phyloP scores from a whole-genome alignment of 2,113 vertebrate genomes.

The Xenopus laevis region DNA sequence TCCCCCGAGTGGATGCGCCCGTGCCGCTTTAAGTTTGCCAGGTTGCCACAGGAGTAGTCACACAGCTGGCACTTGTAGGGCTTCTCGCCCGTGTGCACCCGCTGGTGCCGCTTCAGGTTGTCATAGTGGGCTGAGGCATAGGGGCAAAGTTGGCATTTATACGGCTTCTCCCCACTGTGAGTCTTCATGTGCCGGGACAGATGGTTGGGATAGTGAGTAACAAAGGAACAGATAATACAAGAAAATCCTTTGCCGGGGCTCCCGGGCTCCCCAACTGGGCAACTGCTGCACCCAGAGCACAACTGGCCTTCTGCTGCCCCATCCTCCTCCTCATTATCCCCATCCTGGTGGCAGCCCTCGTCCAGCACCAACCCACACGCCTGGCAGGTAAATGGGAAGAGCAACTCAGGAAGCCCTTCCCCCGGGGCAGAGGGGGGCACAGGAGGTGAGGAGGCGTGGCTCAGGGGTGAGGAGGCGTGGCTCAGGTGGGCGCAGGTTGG shows the following conservation, averaged over 20 bases:
- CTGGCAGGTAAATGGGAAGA: conserved; percentile 87
- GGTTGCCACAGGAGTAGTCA: conserved; percentile 92
- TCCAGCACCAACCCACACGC: conserved; percentile 85
- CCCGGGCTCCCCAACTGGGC: conserved; percentile 72
- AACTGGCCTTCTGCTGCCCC: conserved; percentile 71
- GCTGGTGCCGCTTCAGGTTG: conserved; percentile 95
- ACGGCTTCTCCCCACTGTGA: conserved; percentile 94
- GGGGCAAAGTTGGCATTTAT: conserved; percentile 89
- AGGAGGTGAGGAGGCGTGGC: conserved; percentile 43
- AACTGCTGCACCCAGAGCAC: conserved; percentile 78
- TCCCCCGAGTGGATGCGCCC: conserved; percentile 93
- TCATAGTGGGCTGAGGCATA: conserved; percentile 94
- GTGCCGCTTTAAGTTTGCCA: conserved; percentile 95
- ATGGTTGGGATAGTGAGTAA: conserved; percentile 96
- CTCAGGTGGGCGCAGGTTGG: conserved; percentile 62
- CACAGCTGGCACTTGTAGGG: conserved; percentile 90
- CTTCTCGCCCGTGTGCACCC: conserved; percentile 85
- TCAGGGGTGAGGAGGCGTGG: conserved; percentile 51
- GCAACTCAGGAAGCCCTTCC: conserved; percentile 70
- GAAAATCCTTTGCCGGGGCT: conserved; percentile 71
- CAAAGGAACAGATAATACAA: conserved; percentile 86
- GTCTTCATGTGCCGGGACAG: conserved; percentile 97
- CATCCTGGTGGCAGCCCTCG: conserved; percentile 58
- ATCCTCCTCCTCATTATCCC: conserved; percentile 61
- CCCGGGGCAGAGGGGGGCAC: conserved; percentile 23